phyloP scores from a whole-genome alignment of 2,888 invertebrate genomes.

The Diarsia mendica region DNA sequence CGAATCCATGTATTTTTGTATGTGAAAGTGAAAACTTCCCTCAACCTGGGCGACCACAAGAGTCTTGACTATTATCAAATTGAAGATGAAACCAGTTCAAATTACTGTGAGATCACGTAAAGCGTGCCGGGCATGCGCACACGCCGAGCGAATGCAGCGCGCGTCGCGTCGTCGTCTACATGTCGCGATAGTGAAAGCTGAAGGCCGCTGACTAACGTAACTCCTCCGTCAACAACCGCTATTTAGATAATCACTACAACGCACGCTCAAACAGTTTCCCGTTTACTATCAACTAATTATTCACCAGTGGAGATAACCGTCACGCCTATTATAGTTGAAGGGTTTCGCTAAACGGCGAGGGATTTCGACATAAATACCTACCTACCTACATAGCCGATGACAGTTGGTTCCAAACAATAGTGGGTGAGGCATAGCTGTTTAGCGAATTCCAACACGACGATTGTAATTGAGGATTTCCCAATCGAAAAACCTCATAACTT shows the following conservation, averaged over 20 bases:
- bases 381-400: conserved; percentile 26
- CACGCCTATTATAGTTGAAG: conserved; percentile 1
- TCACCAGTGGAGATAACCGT: conserved; percentile 14
- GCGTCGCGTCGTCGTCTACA: conserved; percentile 62
- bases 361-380: conserved; percentile 16
- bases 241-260: conserved; percentile 60
- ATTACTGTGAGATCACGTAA: conserved; percentile 53
- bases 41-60: background rate
- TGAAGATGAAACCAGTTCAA: conserved; percentile 37
- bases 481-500: conserved; percentile 14
- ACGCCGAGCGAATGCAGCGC: conserved; percentile 52
- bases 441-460: conserved; percentile 20
- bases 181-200: conserved; percentile 83
- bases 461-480: conserved; percentile 20
- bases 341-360: conserved; percentile 16
- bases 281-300: conserved; percentile 28
- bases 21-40: background rate
- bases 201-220: conserved; percentile 77
- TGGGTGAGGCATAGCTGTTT: conserved; percentile 15
- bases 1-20: too few relatives aligned
- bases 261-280: conserved; percentile 32
- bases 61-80: conserved; percentile 14
- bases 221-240: conserved; percentile 64
- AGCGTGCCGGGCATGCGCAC: conserved; percentile 47
- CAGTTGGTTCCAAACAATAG: conserved; percentile 33